phyloP scores from a whole-genome alignment of 2,888 invertebrate species.

The Muscina levida region DNA sequence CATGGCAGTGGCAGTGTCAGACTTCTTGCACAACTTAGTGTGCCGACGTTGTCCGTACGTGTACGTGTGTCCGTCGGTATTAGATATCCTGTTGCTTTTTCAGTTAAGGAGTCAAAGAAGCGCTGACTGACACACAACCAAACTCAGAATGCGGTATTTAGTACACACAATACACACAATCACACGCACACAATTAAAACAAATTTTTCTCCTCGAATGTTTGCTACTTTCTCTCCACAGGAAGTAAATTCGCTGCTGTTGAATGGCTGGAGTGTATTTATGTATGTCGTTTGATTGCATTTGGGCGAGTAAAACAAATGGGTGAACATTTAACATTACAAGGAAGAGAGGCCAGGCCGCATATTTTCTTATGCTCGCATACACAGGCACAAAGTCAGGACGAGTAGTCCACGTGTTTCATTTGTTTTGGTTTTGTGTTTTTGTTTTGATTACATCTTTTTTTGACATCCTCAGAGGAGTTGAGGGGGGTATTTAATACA shows the following conservation, averaged over 20 bases:
- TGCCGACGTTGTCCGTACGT: too few species aligned
- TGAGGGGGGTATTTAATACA: background rate
- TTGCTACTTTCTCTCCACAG: too few species aligned
- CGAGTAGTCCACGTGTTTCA: slow-evolving; percentile 23
- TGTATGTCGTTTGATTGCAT: background rate
- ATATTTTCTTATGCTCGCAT: background rate
- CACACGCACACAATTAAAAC: slow-evolving; percentile 5
- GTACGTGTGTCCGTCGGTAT: slow-evolving; percentile 26
- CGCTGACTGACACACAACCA: too few species aligned
- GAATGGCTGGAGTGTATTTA: too few species aligned
- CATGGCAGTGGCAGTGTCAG: background rate
- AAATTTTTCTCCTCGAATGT: slow-evolving; percentile 3
- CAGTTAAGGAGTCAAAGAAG: slow-evolving; percentile 11
- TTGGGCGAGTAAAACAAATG: too few species aligned
- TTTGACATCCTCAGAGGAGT: too few species aligned
- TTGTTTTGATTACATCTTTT: slow-evolving; percentile 25
- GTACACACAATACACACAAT: too few species aligned
- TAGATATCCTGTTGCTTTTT: slow-evolving; percentile 62
- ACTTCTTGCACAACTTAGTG: too few species aligned
- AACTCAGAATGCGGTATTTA: background rate
- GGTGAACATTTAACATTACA: background rate
- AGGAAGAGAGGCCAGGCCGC: background rate
- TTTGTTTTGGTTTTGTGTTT: slow-evolving; percentile 31
- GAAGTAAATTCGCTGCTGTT: slow-evolving; percentile 20
- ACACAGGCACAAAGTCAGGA: background rate